phyloP scores from a whole-genome alignment of 1,140 invertebrate genomes.

The Hydropsyche tenuis region DNA sequence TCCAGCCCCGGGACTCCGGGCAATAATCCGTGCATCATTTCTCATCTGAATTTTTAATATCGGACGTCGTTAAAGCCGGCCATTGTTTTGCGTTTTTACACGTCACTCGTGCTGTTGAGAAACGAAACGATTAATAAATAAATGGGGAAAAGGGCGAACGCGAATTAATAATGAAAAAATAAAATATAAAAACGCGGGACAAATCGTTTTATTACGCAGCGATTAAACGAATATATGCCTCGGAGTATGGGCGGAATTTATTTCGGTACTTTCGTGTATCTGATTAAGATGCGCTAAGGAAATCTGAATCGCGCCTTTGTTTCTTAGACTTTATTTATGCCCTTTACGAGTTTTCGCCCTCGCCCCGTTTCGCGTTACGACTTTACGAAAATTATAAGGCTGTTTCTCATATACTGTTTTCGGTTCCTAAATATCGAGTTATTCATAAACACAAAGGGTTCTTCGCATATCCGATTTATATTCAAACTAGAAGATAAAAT shows the following conservation, averaged over 20 bases:
- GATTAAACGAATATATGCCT: too few species aligned
- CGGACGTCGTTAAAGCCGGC: not conserved
- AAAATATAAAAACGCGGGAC: too few species aligned
- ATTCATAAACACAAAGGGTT: too few species aligned
- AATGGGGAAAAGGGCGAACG: too few species aligned
- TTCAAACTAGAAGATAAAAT: too few species aligned
- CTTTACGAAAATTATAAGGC: conserved; percentile 23
- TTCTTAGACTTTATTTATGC: conserved; percentile 24
- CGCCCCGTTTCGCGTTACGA: not conserved
- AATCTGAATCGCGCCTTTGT: conserved; percentile 25
- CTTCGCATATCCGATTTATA: too few species aligned
- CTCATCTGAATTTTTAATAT: conserved; percentile 30
- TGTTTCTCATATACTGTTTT: too few species aligned
- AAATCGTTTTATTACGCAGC: too few species aligned
- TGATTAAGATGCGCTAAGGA: conserved; percentile 24
- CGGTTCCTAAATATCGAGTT: too few species aligned
- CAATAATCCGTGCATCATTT: conserved; percentile 33
- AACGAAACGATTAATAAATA: too few species aligned
- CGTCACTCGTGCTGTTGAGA: not conserved
- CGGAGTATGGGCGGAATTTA: too few species aligned
- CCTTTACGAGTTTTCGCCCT: conserved; percentile 4
- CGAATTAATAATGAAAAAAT: too few species aligned
- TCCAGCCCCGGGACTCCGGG: conserved; percentile 2
- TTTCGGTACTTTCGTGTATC: not conserved
- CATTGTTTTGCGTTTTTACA: conserved; percentile 22